A percentile compares a stretch with the other conserved stretches of the same genome.
Conservation (phyloP, 2,113 vertebrate genomes). For the Ranitomeya imitator region DNA sequence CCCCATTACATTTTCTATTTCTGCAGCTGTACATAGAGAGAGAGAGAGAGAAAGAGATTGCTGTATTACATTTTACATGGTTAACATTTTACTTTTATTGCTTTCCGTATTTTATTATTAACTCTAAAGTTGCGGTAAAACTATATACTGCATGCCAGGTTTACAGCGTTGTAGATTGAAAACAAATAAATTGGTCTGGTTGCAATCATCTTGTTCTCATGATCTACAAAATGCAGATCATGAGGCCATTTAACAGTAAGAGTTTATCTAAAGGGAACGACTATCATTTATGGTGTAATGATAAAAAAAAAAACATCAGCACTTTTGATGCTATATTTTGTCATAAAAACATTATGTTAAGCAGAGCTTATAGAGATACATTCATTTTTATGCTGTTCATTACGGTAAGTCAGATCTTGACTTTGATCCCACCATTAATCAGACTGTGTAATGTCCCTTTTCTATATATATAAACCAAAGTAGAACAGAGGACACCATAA, state of each 20-base stretch:
- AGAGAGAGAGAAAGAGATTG: too few species aligned
- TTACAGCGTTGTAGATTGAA: neutral
- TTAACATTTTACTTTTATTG: too few species aligned
- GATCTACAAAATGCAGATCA: neutral
- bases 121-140: neutral
- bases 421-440: slow-evolving; percentile 47
- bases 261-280: slow-evolving; percentile 23
- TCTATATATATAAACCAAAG: neutral
- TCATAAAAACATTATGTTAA: slow-evolving; percentile 41
- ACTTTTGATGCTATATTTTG: slow-evolving; percentile 32
- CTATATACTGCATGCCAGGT: neutral
- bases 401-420: slow-evolving; percentile 27
- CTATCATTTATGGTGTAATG: slow-evolving; percentile 42
- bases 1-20: too few species aligned
- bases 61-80: too few species aligned
- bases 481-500: slow-evolving; percentile 28
- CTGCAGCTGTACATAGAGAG: too few species aligned
- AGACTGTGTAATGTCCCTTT: slow-evolving; percentile 35
- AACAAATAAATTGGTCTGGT: neutral
- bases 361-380: slow-evolving; percentile 25
- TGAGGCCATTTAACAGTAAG: neutral
- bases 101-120: too few species aligned
- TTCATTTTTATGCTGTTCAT: slow-evolving; percentile 45
- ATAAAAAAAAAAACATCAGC: slow-evolving; percentile 31
- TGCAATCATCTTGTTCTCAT: neutral